Evolutionary conservation across 2,113 vertebrate genomes (phyloP), one percentile per base, ranked within the genome.

Genomic region (Hydrolagus affinis): DNA sequence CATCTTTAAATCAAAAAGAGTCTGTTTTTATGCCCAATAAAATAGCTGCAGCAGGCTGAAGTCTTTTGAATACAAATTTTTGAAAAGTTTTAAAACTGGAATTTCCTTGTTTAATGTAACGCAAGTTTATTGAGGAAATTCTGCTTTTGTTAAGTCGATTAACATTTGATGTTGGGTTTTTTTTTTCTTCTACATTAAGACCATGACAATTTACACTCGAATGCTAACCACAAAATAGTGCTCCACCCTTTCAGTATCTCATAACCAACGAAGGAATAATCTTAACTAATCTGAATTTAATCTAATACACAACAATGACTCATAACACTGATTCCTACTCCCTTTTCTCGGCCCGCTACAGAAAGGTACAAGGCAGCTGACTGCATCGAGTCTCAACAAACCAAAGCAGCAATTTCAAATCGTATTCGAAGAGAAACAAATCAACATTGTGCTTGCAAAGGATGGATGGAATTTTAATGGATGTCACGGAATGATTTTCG

Each of bases 381-480:
- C 62, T 66, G 78, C 25, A 83, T 80, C 62, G 64, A 80, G n/a
- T 80, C 59, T 80, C 23, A 78, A 68, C 66, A 68, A 83, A 66
- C 60, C 25, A 28, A 44, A 83, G 74, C 74, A 76, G 76, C 44
- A 78, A 66, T 83, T 30, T 83, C 66, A 83, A 83, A 83, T 83
- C 66, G 66, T 83, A 83, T 68, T 83, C 25, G 56, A 75, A 56
- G 32, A 83, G 62, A 10, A 66, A 30, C 30, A 30, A 83, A 83
- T 68, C 78, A 83, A 28, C 25, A 32, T 19, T 44, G 11, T 30
- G 59, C 64, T 83, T 68, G 78, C 78, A 68, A 83, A 66, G 30
- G 25, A 83, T 66, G 30, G 2, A 23, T 28, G 64, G 62, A 83
- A 83, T 83, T 83, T 83, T 68, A 68, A 64, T 56, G n/a, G 62